phyloP scores from a whole-genome alignment of 2,113 vertebrate genomes.

The Gobius niger region DNA sequence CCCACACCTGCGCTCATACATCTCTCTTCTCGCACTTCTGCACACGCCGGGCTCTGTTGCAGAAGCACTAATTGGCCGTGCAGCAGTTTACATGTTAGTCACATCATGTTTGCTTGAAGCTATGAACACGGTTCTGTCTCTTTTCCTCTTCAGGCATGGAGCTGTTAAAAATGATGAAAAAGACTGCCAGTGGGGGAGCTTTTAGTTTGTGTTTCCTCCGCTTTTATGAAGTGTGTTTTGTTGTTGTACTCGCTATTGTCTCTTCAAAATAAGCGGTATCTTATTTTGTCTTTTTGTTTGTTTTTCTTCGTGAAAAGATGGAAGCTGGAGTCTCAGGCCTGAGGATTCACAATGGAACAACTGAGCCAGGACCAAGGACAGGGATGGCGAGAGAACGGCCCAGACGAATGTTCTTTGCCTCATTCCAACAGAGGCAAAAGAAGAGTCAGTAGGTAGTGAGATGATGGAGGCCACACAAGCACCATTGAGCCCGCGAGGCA shows the following conservation, averaged over 20 bases:
- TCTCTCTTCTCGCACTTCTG: slow-evolving; percentile 1
- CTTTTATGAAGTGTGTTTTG: background rate
- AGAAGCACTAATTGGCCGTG: slow-evolving; percentile 12
- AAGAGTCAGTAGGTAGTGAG: too few relatives aligned
- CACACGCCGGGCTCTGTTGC: slow-evolving; percentile 18
- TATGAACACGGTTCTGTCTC: slow-evolving; percentile 13
- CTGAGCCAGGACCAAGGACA: too few relatives aligned
- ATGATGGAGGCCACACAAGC: too few relatives aligned
- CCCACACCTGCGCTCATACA: too few relatives aligned
- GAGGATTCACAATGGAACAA: too few relatives aligned
- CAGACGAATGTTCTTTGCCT: too few relatives aligned
- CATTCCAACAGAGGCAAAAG: too few relatives aligned
- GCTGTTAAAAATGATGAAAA: slow-evolving; percentile 4
- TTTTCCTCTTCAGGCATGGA: slow-evolving; percentile 14
- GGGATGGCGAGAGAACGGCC: too few relatives aligned
- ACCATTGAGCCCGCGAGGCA: too few relatives aligned
- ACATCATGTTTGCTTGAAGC: slow-evolving; percentile 14
- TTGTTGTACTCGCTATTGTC: background rate
- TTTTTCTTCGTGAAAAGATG: too few relatives aligned
- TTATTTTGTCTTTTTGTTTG: too few relatives aligned
- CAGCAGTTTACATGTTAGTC: slow-evolving; percentile 21
- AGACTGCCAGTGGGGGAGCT: slow-evolving; percentile 1
- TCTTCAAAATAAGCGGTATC: background rate
- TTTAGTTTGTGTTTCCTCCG: background rate
- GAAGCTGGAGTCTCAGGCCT: too few relatives aligned